Evolutionary conservation across 2,113 vertebrate genomes (phyloP).

Genomic region (Dicrurus megarhynchus): DNA sequence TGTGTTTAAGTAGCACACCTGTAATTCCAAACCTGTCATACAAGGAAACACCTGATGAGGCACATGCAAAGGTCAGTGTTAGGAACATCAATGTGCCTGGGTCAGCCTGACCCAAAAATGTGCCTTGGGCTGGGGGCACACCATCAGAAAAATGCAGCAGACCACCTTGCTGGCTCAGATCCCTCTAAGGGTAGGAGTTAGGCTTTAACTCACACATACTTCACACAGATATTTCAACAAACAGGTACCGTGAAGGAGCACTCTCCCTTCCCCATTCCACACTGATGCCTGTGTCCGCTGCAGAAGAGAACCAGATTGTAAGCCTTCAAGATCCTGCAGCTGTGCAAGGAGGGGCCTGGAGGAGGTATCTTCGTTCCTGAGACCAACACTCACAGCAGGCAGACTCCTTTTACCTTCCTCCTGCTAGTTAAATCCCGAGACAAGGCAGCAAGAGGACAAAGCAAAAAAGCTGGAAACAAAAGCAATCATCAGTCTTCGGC

Average conservation of each 20-base stretch:
- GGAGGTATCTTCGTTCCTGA: neutral
- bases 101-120: neutral
- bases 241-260: neutral
- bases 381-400: neutral
- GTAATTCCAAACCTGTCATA: neutral
- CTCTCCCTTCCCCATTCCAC: neutral
- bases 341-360: neutral
- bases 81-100: neutral
- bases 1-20: neutral
- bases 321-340: neutral
- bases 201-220: neutral
- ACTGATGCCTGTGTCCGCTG: neutral
- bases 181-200: neutral
- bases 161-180: neutral
- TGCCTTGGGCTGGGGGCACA: neutral
- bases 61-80: neutral
- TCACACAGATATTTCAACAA: neutral
- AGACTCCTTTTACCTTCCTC: neutral
- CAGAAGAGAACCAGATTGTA: neutral
- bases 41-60: neutral
- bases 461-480: neutral
- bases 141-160: neutral
- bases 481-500: neutral
- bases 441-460: neutral
- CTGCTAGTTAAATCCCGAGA: neutral